Percentiles rank a stretch among this genome's conserved stretches.
Evolutionary conservation across 35 echinoderm and acorn worm species (phyloP).

Genomic region (Strongylocentrotus purpuratus): DNA sequence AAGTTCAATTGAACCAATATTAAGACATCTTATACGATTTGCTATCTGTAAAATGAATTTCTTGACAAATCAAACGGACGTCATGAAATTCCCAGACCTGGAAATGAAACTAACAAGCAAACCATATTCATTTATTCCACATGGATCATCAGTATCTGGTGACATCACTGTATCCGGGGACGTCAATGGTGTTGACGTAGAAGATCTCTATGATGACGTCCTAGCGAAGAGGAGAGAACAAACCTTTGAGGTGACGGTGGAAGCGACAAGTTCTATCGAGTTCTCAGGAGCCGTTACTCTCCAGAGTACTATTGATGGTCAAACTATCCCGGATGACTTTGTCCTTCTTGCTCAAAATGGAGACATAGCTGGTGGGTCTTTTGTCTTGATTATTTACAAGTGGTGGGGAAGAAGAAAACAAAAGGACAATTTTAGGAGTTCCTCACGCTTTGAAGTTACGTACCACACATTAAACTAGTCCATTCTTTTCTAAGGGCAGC

Average conservation of each 20-base stretch:
- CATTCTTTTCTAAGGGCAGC: too few species aligned
- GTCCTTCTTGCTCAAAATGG: neutral
- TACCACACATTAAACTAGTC: too few species aligned
- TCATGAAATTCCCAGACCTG: too few species aligned
- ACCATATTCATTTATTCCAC: neutral
- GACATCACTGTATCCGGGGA: neutral
- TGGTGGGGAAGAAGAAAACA: too few species aligned
- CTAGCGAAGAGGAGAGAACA: neutral
- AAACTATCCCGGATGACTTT: conserved; percentile 5
- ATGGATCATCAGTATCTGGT: conserved; percentile 19
- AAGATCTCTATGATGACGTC: conserved; percentile 30
- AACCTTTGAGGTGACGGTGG: conserved; percentile 18
- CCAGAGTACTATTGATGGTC: conserved; percentile 20
- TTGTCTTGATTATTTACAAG: neutral
- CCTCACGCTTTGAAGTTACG: too few species aligned
- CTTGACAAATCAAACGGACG: too few species aligned
- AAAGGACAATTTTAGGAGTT: too few species aligned
- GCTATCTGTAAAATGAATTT: too few species aligned
- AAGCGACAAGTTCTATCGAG: neutral
- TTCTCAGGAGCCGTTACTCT: neutral
- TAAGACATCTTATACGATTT: too few species aligned
- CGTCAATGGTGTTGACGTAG: conserved; percentile 26
- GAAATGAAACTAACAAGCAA: neutral
- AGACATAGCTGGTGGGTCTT: neutral
- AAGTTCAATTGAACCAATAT: too few species aligned